Evolutionary conservation across 2,888 invertebrate genomes (phyloP), one percentile per base, ranked within the genome.

Genomic region (Atrina japonica): DNA sequence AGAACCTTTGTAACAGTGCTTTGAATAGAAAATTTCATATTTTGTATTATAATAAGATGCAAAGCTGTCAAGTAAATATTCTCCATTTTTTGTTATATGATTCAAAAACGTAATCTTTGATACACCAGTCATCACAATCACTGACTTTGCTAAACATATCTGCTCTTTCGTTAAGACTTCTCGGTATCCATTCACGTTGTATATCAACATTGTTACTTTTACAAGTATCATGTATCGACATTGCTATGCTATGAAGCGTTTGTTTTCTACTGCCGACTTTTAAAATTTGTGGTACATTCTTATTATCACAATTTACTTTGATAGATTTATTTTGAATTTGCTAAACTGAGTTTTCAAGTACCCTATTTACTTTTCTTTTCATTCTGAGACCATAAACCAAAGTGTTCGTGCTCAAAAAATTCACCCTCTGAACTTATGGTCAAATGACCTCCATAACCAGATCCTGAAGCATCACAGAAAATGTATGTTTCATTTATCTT

Each of bases 401-500:
- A 25, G 5, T 43, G 43, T 25, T 64, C 53, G 27, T 16, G 40
- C 16, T 52, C 35, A 21, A 29, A 2, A n/a, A 45, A 56, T 66
- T 66, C 47, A 30, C 45, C 65, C 55, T 56, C 65, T 66, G 49
- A 47, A 66, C 65, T 45, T 41, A 43, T 47, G 14, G 65, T 66
- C 47, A 66, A 35, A 56, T 56, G 52, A 66, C 65, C 55, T 25
- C 55, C 47, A 47, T 55, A 66, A 47, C 65, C 65, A 16, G 45
- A 30, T 11, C 45, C 55, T 45, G 56, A 66, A 18, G 47, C 65
- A 30, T 66, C 65, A 56, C 30, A 35, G 47, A 47, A 65, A 18
- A 53, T 25, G 3, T 50, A 5, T 18, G 30, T n/a, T 21, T 63
- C 52, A 40, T 3, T 49, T 21, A 40, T 11, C 16, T 23, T 14